Percentiles rank a stretch among this genome's conserved stretches.
Evolutionary conservation across 2,113 vertebrate genomes (phyloP).

Genomic region (Austrofundulus limnaeus): DNA sequence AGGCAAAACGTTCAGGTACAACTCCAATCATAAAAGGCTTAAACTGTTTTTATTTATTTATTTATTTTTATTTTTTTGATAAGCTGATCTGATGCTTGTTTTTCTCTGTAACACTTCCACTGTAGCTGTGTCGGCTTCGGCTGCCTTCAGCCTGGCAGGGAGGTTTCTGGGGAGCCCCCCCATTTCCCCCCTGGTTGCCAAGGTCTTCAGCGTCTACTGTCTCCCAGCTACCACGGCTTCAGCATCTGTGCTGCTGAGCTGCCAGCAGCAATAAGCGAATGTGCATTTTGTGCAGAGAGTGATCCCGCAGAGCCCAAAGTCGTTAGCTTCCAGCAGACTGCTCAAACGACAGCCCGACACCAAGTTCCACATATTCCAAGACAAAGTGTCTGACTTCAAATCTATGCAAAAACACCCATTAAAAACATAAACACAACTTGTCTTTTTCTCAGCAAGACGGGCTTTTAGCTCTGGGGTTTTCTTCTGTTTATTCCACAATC

Average conservation of each 20-base stretch:
- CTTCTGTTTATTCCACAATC: neutral
- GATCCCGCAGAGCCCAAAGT: slow-evolving; percentile 41
- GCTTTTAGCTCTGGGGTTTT: slow-evolving; percentile 2
- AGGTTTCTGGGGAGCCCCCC: slow-evolving; percentile 34
- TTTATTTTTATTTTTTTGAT: no score
- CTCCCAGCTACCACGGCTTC: slow-evolving; percentile 54
- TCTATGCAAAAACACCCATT: neutral
- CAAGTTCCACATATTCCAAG: slow-evolving; percentile 1
- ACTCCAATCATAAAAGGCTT: slow-evolving; percentile 34
- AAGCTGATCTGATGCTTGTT: slow-evolving; percentile 14
- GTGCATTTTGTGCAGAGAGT: slow-evolving; percentile 49
- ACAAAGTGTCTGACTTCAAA: neutral
- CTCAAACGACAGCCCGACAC: slow-evolving; percentile 12
- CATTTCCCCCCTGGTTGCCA: slow-evolving; percentile 16
- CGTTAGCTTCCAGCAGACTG: slow-evolving; percentile 52
- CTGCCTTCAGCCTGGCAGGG: slow-evolving; percentile 38
- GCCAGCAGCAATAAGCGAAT: slow-evolving; percentile 51
- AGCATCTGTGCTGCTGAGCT: slow-evolving; percentile 50
- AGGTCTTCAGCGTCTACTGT: slow-evolving; percentile 31
- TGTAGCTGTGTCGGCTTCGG: slow-evolving; percentile 42
- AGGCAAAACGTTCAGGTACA: slow-evolving; percentile 36
- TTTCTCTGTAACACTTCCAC: neutral
- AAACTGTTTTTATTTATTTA: no score
- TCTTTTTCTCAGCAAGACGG: slow-evolving; percentile 18
- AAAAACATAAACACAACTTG: slow-evolving; percentile 16